These are phyloP conservation scores for Drosophila prolongata DNA, from an alignment of 2,888 invertebrate genomes.

Conservation along the genomic window DNA sequence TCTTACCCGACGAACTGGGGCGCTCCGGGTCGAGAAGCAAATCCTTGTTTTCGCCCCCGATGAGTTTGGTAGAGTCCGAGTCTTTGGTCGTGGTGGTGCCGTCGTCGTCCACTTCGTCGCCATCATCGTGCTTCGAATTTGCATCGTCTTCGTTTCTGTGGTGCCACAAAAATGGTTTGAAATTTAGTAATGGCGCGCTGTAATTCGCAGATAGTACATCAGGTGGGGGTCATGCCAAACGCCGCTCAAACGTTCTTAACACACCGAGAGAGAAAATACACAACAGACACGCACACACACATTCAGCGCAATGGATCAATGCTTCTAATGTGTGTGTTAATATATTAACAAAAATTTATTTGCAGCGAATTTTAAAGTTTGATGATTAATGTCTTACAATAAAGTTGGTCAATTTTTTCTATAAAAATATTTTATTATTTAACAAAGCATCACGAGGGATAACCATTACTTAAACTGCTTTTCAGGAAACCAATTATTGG, in stretches of 20 bases:
- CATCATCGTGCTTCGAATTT: slow-evolving; percentile 84
- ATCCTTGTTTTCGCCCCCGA: slow-evolving; percentile 82
- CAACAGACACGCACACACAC: slow-evolving; percentile 50
- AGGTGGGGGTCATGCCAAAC: slow-evolving; percentile 26
- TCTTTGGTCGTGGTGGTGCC: slow-evolving; percentile 84
- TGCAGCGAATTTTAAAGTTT: neutral
- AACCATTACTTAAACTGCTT: no score
- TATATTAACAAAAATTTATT: neutral
- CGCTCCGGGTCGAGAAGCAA: slow-evolving; percentile 84
- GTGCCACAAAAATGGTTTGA: neutral
- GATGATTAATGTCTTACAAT: no score
- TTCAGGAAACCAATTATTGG: no score
- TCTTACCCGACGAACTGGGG: slow-evolving; percentile 85
- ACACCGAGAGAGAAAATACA: slow-evolving; percentile 38
- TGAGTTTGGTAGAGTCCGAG: slow-evolving; percentile 83
- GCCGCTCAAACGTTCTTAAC: slow-evolving; percentile 18
- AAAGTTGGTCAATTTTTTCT: no score
- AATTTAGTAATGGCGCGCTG: neutral
- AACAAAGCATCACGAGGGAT: no score
- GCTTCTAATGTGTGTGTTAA: slow-evolving; percentile 21
- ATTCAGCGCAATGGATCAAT: slow-evolving; percentile 36
- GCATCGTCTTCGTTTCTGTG: slow-evolving; percentile 84
- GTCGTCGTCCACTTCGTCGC: slow-evolving; percentile 84
- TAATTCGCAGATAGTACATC: neutral
- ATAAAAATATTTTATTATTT: no score